Evolutionary conservation across 2,113 vertebrate genomes (phyloP), one percentile per base, ranked within the genome.

Genomic region (Barnardius zonarius): DNA sequence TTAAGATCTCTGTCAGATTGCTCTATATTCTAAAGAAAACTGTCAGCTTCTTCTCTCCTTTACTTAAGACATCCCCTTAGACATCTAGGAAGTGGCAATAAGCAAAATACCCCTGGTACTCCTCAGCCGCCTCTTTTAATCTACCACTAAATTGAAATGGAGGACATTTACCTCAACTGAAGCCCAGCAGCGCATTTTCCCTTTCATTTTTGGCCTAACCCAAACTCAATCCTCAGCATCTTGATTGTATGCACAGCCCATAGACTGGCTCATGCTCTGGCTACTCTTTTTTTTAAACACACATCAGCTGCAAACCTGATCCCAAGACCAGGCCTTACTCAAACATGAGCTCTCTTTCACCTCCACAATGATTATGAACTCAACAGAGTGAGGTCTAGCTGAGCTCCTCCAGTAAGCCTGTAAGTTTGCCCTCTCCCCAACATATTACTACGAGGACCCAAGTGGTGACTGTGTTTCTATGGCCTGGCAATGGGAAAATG

Each of bases 1-100:
- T 93, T 86, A 93, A 94, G 74, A 89, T 95, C 95, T 95, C 92
- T 93, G 74, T 95, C 91, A 92, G 74, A 93, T 76, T 89, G 73
- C 52, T 96, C 86, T 89, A 17, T 54, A 82, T 90, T 84, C 83
- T 90, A 87, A 93, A 92, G 92, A 95, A 92, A 96, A 95, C 83
- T 86, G 77, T 86, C 86, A 80, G 74, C 91, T 84, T 78, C 89
- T 91, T 79, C 92, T 93, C 83, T 93, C 49, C 48, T 79, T 93
- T 94, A 72, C 74, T 83, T 94, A 37, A 81, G 59, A 77, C 28
- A 54, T 88, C n/a, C 35, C 44, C 55, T 83, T 76, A 90, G 83
- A 55, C 39, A 93, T 83, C 55, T 72, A 91, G 69, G 69, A 94
- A 94, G 59, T 95, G 41, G 57, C 67, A 95, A 85, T 82, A 94